Percentiles rank a stretch among this genome's conserved stretches.
phyloP scores from a whole-genome alignment of 92 coral and sea anemone genomes.

The Pocillopora meandrina region DNA sequence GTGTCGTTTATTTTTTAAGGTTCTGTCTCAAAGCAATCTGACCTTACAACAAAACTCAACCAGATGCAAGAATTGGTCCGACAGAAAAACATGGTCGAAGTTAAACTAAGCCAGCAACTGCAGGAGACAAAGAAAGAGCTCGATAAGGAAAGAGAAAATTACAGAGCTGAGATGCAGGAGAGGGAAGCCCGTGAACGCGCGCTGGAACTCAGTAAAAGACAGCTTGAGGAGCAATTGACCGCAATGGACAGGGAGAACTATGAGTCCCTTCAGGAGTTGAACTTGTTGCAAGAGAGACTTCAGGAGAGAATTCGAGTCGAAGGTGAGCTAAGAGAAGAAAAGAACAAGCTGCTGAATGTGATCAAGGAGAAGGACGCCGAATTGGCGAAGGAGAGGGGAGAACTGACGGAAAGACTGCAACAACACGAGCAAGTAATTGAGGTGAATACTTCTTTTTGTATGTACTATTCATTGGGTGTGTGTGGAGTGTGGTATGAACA shows the following conservation, averaged over 20 bases:
- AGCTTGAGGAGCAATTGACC: slow-evolving; percentile 81
- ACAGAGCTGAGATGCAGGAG: slow-evolving; percentile 60
- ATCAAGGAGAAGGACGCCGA: slow-evolving; percentile 88
- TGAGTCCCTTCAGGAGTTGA: slow-evolving; percentile 66
- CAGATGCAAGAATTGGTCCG: slow-evolving; percentile 76
- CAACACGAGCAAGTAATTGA: slow-evolving; percentile 84
- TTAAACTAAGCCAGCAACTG: slow-evolving; percentile 70
- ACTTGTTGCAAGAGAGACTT: slow-evolving; percentile 61
- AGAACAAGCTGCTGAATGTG: slow-evolving; percentile 77
- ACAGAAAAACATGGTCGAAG: slow-evolving; percentile 68
- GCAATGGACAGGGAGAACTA: slow-evolving; percentile 82
- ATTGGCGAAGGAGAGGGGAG: slow-evolving; percentile 75
- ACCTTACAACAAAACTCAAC: slow-evolving; percentile 63
- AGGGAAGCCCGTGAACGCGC: slow-evolving; percentile 68
- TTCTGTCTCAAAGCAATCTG: slow-evolving; percentile 40
- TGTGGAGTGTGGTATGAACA: no score
- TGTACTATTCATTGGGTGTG: no score
- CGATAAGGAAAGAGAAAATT: slow-evolving; percentile 66
- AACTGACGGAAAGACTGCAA: slow-evolving; percentile 65
- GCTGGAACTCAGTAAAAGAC: slow-evolving; percentile 73
- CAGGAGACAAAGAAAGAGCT: slow-evolving; percentile 69
- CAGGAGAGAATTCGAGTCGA: slow-evolving; percentile 84
- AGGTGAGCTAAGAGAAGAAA: slow-evolving; percentile 88
- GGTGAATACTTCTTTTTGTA: slow-evolving; percentile 40
- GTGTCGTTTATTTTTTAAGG: slow-evolving; percentile 6